A percentile compares a stretch with the other conserved stretches of the same genome.
phyloP scores from a whole-genome alignment of 2,888 invertebrate genomes.

The Euplagia quadripunctaria region DNA sequence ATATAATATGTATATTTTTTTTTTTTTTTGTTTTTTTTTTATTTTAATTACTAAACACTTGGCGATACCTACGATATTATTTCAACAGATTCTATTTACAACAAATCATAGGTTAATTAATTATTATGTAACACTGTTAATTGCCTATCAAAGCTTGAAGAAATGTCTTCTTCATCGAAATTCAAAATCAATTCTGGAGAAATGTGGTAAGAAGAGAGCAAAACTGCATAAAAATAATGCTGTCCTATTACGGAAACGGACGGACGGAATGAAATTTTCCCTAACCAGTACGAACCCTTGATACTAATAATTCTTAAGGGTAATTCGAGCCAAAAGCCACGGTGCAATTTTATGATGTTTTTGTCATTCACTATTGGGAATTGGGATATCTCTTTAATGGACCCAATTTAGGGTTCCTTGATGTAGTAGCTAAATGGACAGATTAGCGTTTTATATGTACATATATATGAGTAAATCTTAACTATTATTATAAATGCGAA shows the following conservation, averaged over 20 bases:
- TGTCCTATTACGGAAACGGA: not conserved
- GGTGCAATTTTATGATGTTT: slow-evolving; percentile 56
- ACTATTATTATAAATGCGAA: not conserved
- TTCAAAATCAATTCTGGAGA: too few relatives aligned
- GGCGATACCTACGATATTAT: too few relatives aligned
- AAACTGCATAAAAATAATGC: too few relatives aligned
- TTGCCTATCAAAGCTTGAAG: too few relatives aligned
- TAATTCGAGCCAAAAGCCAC: slow-evolving; percentile 53
- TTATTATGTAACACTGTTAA: too few relatives aligned
- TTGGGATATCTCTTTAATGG: slow-evolving; percentile 56
- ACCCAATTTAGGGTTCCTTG: slow-evolving; percentile 50
- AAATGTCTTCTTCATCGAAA: too few relatives aligned
- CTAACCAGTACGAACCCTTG: slow-evolving; percentile 18
- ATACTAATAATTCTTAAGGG: slow-evolving; percentile 56
- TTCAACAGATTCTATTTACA: too few relatives aligned
- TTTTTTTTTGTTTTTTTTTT: too few relatives aligned
- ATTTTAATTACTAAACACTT: too few relatives aligned
- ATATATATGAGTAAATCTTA: not conserved
- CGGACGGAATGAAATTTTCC: not conserved
- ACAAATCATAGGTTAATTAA: too few relatives aligned
- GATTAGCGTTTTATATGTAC: slow-evolving; percentile 20
- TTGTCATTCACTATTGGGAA: slow-evolving; percentile 56
- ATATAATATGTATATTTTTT: too few relatives aligned
- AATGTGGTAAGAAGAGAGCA: too few relatives aligned
- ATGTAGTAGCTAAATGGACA: slow-evolving; percentile 24